These are phyloP conservation scores for Ochotona princeps DNA, from an alignment of 2,113 vertebrate species.

Conservation along the genomic window DNA sequence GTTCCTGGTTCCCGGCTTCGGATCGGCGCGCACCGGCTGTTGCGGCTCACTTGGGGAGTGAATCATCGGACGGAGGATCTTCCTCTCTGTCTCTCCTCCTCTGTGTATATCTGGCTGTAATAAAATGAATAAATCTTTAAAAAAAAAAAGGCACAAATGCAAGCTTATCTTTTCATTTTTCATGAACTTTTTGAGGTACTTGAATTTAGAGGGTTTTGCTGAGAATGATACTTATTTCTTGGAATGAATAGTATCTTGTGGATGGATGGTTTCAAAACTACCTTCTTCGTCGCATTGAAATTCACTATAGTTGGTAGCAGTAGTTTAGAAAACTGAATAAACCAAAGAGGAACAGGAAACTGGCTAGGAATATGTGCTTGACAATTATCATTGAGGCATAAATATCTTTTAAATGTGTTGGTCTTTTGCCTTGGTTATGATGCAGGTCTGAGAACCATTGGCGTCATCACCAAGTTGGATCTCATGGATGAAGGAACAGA, in stretches of 20 bases:
- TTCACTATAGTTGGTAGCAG: background rate
- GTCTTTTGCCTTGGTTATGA: background rate
- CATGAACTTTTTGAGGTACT: background rate
- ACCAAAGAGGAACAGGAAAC: background rate
- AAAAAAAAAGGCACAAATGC: too few relatives aligned
- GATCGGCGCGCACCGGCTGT: too few relatives aligned
- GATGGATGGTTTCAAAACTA: background rate
- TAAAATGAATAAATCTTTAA: too few relatives aligned
- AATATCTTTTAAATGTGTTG: background rate
- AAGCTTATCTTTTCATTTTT: too few relatives aligned
- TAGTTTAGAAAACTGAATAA: background rate
- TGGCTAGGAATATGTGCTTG: background rate
- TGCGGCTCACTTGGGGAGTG: too few relatives aligned
- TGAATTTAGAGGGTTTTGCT: constrained; percentile 7
- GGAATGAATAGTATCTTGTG: background rate
- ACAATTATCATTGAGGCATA: background rate
- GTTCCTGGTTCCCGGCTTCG: too few relatives aligned
- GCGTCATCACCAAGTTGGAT: constrained; percentile 96
- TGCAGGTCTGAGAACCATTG: constrained; percentile 94
- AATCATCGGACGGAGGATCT: too few relatives aligned
- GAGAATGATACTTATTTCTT: background rate
- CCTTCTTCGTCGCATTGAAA: background rate
- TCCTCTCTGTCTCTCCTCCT: too few relatives aligned
- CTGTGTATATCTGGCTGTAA: too few relatives aligned
- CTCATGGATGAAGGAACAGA: constrained; percentile 97